Base-by-base conservation (phyloP, 1,140 invertebrate genomes). In the Bombus pyrosoma region DNA sequence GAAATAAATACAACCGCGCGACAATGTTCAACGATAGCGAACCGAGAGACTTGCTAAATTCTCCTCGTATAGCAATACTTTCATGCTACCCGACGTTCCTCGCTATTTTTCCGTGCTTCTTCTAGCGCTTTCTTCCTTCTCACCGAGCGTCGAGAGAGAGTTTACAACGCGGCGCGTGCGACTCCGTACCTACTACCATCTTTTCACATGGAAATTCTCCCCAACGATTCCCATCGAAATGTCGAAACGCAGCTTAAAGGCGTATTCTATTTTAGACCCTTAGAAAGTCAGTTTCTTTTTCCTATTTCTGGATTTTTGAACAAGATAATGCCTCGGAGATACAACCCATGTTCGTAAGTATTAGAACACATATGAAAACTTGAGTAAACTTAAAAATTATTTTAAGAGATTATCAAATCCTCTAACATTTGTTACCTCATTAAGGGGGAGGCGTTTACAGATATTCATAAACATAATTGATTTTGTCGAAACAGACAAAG, bases 1-100 rank as follows among this genome's bases (percentile, higher is more conserved):
- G 75, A 80, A 87, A 87, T 87, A 85, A 87, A 87, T 87, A 87
- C 18, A 39, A 34, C 69, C 34, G 15, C 22, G 53, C 53, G 57
- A 77, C 64, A 47, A 32, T 8, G 37, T 41, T 43, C 62, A 22
- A 13, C 32, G 76, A 83, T 84, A 83, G 73, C 71, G 53, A 22
- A n/a, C 12, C 41, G 59, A 57, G 81, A 22, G 34, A 71, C 66
- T 69, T 15, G 72, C 53, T 73, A 37, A 80, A 74, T 83, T 34
- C 83, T 59, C 53, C 34, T 10, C 66, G 8, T 37, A 68, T 10
- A 9, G 6, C 3, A 37, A 9, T 66, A 34, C n/a, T n/a, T 62
- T 62, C 28, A n/a, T 18, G 32, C 15, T 34, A 9, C n/a, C n/a
- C n/a, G n/a, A 53, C 73, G 32, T 41, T 34, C 10, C 12, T 9